Conservation (phyloP, 2,797 vertebrate species). For the Phrynocephalus vlangalii region DNA sequence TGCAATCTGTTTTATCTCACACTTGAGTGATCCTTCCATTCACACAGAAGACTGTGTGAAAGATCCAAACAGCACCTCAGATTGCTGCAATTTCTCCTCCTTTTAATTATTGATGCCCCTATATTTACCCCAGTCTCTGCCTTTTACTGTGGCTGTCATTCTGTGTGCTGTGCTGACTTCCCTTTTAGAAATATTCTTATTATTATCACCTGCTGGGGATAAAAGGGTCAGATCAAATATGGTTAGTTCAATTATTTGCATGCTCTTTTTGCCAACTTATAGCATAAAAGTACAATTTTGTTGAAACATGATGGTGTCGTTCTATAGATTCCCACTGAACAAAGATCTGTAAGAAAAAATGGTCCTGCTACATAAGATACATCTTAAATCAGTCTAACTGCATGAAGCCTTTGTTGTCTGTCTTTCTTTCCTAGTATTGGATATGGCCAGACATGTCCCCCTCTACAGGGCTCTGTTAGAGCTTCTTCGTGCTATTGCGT, state of each 20-base stretch:
- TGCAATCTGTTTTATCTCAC: too few relatives aligned
- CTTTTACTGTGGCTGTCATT: too few relatives aligned
- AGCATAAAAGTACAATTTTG: not conserved
- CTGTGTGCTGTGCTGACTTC: too few relatives aligned
- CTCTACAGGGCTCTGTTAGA: conserved; percentile 94
- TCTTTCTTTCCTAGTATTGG: conserved; percentile 83
- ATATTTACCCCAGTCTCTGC: too few relatives aligned
- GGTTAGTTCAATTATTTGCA: not conserved
- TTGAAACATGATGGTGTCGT: not conserved
- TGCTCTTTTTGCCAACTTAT: not conserved
- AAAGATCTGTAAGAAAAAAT: not conserved
- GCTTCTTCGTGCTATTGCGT: conserved; percentile 94
- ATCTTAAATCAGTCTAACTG: not conserved
- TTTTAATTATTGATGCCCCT: too few relatives aligned
- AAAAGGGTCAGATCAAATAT: not conserved
- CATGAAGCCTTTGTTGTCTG: conserved; percentile 5
- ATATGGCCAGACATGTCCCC: conserved; percentile 98
- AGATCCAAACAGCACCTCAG: too few relatives aligned
- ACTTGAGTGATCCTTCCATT: too few relatives aligned
- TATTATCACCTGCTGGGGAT: not conserved
- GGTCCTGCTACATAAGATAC: not conserved
- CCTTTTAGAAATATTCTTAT: too few relatives aligned
- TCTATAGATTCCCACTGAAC: not conserved
- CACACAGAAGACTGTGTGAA: too few relatives aligned
- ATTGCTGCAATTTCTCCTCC: too few relatives aligned